Percentiles rank a stretch among this genome's conserved stretches.
Evolutionary conservation across 2,113 vertebrate species (phyloP).

Genomic region (Scortum barcoo): DNA sequence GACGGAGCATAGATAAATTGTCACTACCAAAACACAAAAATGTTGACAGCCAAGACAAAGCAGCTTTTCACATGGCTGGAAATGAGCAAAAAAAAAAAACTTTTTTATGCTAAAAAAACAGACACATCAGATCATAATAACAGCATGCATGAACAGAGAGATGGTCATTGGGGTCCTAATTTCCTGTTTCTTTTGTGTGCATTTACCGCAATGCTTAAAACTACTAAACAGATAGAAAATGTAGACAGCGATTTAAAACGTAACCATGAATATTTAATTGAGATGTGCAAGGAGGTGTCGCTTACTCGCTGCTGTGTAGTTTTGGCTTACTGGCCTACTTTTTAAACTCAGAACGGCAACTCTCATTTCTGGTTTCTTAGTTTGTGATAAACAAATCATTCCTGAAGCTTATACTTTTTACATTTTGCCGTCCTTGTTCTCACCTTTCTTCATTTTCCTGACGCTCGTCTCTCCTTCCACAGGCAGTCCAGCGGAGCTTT

Average conservation of each 20-base stretch:
- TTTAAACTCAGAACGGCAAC: conserved; percentile 13
- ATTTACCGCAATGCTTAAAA: not conserved
- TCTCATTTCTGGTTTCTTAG: conserved; percentile 14
- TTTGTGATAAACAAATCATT: conserved; percentile 13
- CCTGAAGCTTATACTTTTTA: not conserved
- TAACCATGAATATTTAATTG: conserved; percentile 80
- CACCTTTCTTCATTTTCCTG: conserved; percentile 32
- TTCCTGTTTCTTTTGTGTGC: conserved; percentile 14
- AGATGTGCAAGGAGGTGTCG: conserved; percentile 66
- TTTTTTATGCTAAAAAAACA: not conserved
- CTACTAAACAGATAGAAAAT: not conserved
- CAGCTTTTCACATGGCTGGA: not conserved
- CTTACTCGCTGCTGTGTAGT: conserved; percentile 63
- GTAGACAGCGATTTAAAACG: conserved; percentile 43
- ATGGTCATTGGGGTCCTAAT: not conserved
- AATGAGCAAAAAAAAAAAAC: not conserved
- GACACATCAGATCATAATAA: not conserved
- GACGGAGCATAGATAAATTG: not conserved
- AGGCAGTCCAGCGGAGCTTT: conserved; percentile 92
- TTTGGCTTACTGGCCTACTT: conserved; percentile 57
- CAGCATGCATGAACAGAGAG: not conserved
- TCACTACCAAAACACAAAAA: not conserved
- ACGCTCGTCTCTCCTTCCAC: conserved; percentile 14
- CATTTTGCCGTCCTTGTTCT: conserved; percentile 10
- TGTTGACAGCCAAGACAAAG: not conserved